Base-by-base conservation (phyloP, 2,797 vertebrate species). In the Chaunax sp. region DNA sequence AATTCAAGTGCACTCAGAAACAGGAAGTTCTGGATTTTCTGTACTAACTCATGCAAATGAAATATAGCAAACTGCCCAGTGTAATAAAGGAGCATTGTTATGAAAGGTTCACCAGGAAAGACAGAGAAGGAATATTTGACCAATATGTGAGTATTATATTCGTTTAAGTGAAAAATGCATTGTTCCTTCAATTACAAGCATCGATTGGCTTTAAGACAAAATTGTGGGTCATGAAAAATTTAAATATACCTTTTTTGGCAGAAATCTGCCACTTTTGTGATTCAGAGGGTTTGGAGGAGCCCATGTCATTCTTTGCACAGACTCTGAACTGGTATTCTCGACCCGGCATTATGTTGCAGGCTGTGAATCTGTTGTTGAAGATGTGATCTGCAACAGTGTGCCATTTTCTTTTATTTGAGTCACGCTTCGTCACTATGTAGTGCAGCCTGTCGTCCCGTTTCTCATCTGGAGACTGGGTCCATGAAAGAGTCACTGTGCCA, bases 281-380 rank as follows among this genome's bases (percentile, higher is more conserved):
- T 68, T 96, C 96, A 0, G 94, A 94, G 0, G 93, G 94, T 19
- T 81, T 68, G 60, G 97, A 98, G 65, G 70, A 58, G 38, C 96
- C 97, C 92, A 97, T 90, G 79, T 92, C 92, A 2, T 96, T 99
- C 85, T 95, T 96, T 68, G 97, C 96, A 61, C 95, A 93, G 18
- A 98, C 95, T 5, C 95, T 94, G 83, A 98, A 99, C 81, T 94
- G 90, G 85, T 99, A 98, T 64, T 96, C 93, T 22, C 92, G 80
- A 13, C 96, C 96, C 0, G 96, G 94, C 89, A 98, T 69, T 60
- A 97, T 88, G 38, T 92, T 94, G 80, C 94, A 94, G 74, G 86
- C 93, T 0, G 97, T 99, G 84, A 94, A 97, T 81, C 79, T 95
- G 80, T 97, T 97, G 90, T 95, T 97, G 80, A 96, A 95, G 85